These are phyloP conservation scores for Xiphydria camelus DNA, from an alignment of 2,888 invertebrate species.

Conservation along the genomic window DNA sequence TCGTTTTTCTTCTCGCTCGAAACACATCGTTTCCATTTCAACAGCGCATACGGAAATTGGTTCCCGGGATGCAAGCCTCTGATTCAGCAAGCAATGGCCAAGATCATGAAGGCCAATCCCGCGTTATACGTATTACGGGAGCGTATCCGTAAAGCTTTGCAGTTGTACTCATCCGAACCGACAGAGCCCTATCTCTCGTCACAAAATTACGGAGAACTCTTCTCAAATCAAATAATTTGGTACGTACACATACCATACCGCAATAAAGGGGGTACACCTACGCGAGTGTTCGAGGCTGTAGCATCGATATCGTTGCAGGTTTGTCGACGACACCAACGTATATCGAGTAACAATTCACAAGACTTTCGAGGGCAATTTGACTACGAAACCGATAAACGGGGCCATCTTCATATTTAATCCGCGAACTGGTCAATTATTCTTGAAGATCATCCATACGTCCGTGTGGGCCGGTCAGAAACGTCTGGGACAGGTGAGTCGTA, in stretches of 20 bases:
- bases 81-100: conserved; percentile 99
- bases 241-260: too few relatives aligned
- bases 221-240: conserved; percentile 99
- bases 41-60: conserved; percentile 99
- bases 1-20: too few relatives aligned
- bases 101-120: conserved; percentile 99
- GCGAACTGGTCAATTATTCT: conserved; percentile 95
- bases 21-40: conserved; percentile 28
- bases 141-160: conserved; percentile 97
- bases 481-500: conserved; percentile 78
- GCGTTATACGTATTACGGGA: conserved; percentile 96
- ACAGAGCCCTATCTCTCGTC: conserved; percentile 99
- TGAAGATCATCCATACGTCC: conserved; percentile 99
- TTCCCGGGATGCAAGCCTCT: conserved; percentile 99
- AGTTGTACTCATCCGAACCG: conserved; percentile 97
- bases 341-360: conserved; percentile 99
- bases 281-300: too few relatives aligned
- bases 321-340: conserved; percentile 99
- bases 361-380: conserved; percentile 98
- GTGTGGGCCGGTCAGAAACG: conserved; percentile 99
- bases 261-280: neutral
- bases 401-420: conserved; percentile 99
- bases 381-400: conserved; percentile 99
- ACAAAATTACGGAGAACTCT: conserved; percentile 98
- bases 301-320: conserved; percentile 62